Conservation (phyloP, 1,140 invertebrate species). For the Mamestra configurata region DNA sequence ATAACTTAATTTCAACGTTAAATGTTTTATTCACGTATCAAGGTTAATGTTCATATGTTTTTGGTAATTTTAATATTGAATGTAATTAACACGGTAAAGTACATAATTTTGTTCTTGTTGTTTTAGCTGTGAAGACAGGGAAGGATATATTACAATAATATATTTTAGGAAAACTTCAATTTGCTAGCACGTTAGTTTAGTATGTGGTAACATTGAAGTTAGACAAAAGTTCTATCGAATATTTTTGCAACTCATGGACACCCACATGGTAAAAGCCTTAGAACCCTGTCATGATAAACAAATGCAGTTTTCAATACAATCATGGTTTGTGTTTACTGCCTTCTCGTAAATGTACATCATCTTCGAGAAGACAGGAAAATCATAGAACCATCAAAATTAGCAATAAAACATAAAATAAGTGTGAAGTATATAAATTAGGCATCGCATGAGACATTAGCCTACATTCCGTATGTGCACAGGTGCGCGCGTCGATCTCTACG, state of each 20-base stretch:
- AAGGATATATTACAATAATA: not conserved
- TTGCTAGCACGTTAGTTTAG: not conserved
- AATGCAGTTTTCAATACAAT: too few species aligned
- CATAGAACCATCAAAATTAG: not conserved
- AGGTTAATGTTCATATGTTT: conserved; percentile 1
- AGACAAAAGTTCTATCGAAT: not conserved
- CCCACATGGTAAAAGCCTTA: too few species aligned
- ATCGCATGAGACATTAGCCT: conserved; percentile 15
- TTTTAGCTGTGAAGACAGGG: not conserved
- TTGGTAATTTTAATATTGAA: conserved; percentile 25
- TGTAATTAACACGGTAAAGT: conserved; percentile 32
- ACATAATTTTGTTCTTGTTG: not conserved
- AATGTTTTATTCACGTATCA: conserved; percentile 32
- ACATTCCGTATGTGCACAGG: conserved; percentile 34
- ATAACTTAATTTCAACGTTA: conserved; percentile 8
- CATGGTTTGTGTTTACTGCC: too few species aligned
- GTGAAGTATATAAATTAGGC: conserved; percentile 25
- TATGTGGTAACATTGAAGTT: not conserved
- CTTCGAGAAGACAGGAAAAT: not conserved
- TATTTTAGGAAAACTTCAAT: not conserved
- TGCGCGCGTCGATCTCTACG: conserved; percentile 11
- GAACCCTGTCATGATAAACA: too few species aligned
- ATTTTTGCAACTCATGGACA: too few species aligned
- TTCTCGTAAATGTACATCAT: too few species aligned
- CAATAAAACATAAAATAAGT: conserved; percentile 7